Evolutionary conservation across 2,113 vertebrate species (phyloP).

Genomic region (Chloebia gouldiae): DNA sequence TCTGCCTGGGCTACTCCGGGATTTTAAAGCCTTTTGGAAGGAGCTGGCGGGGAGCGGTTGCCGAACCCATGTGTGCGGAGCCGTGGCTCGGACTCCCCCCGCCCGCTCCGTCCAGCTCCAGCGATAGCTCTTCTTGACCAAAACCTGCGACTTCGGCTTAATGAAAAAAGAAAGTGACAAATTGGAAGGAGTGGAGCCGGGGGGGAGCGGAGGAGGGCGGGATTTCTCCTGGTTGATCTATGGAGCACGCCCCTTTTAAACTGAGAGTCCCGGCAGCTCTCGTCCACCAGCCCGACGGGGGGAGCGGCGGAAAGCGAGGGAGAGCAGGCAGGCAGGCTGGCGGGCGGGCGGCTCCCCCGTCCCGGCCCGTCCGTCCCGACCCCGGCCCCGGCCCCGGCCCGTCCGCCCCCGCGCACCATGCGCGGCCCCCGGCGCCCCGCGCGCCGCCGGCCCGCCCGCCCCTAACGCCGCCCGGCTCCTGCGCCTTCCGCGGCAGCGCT

Average conservation of each 20-base stretch:
- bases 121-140: not conserved
- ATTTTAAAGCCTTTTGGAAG: not conserved
- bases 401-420: not conserved
- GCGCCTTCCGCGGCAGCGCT: not conserved
- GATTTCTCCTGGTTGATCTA: conserved; percentile 1
- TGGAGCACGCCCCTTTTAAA: conserved; percentile 54
- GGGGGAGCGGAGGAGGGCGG: conserved; percentile 6
- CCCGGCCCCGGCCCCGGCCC: conserved; percentile 5
- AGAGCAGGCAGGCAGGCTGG: not conserved
- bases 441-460: not conserved
- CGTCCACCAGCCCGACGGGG: conserved; percentile 46
- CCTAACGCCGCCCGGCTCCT: not conserved
- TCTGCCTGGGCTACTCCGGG: not conserved
- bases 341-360: conserved; percentile 12
- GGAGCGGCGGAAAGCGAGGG: conserved; percentile 35
- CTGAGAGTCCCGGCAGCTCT: conserved; percentile 33
- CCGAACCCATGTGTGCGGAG: not conserved
- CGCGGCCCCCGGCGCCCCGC: too few relatives aligned
- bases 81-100: not conserved
- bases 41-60: not conserved
- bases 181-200: not conserved
- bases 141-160: not conserved
- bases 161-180: conserved; percentile 26
- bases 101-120: not conserved
- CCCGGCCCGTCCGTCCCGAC: conserved; percentile 16